Percentiles rank a stretch among this genome's conserved stretches.
Evolutionary conservation across 2,113 vertebrate species (phyloP).

Genomic region (Cryptotis parvus): DNA sequence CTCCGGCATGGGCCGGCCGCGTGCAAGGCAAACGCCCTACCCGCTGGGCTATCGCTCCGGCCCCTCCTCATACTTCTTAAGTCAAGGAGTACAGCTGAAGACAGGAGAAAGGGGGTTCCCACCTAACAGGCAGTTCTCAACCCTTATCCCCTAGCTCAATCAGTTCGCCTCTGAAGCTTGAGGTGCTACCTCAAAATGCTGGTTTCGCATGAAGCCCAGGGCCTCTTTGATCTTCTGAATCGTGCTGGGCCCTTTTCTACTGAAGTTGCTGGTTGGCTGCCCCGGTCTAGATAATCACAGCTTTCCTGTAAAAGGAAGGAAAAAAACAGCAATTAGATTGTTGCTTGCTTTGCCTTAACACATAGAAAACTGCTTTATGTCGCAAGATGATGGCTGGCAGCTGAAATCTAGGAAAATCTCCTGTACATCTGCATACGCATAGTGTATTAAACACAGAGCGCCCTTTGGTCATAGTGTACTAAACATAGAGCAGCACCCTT

Average conservation of each 20-base stretch:
- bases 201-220: constrained; percentile 98
- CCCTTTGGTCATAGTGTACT: neutral
- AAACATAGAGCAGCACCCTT: neutral
- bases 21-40: too few species aligned
- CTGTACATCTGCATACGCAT: neutral
- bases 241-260: constrained; percentile 97
- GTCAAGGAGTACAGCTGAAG: constrained; percentile 3
- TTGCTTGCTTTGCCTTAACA: neutral
- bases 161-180: neutral
- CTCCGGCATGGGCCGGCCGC: too few species aligned
- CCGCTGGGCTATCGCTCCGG: too few species aligned
- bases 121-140: neutral
- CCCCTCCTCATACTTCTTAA: neutral
- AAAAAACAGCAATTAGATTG: neutral
- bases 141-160: neutral
- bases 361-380: neutral
- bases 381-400: neutral
- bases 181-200: constrained; percentile 95
- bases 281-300: constrained; percentile 96
- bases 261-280: constrained; percentile 94
- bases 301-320: constrained; percentile 89
- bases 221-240: constrained; percentile 99
- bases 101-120: neutral
- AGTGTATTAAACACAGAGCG: neutral
- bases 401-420: constrained; percentile 1